Evolutionary conservation across 2,888 invertebrate species (phyloP), one percentile per base, ranked within the genome.

Genomic region (Eurytoma adleriae): DNA sequence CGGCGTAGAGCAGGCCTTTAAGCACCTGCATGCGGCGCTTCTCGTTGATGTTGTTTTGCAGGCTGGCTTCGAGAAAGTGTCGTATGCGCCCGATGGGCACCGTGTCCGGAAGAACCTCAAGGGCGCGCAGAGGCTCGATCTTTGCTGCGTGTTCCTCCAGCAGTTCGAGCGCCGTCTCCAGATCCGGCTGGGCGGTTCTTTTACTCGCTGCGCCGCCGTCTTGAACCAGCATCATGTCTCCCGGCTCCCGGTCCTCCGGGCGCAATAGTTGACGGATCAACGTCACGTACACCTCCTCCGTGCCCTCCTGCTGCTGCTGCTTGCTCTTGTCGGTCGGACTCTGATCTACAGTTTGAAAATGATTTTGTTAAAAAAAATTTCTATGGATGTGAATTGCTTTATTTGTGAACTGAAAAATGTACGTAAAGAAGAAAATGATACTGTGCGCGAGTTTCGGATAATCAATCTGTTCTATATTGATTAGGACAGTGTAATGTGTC

Each of bases 61-160:
- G 89, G 5, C 96, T 95, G n/a, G 95, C 94, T 87, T 96, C 95
- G 73, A 98, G 91, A 86, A 97, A 97, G 85, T 94, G 93, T 86
- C 95, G 94, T 79, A 99, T 93, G 72, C 96, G 93, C 56, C 93
- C 91, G 13, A 99, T 92, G 0, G 95, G 95, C 79, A 98, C 95
- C 24, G 93, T 93, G 86, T 96, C 94, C 0, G 99, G 98, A 77
- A 99, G 91, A 83, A 96, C 94, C 83, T 95, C 92, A 73, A 98
- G 90, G 0, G 95, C 95, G 91, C 96, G 95, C 13, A 95, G 90
- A 0, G 98, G 96, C 85, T 97, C 95, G 86, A 99, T 96, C 90
- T 95, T 95, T 13, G 94, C 93, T 0, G 98, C 96, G 90, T 98
- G 95, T 84, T 95, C 94, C 86, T 97, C 96, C 56, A 99, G 91